Base-by-base conservation (phyloP, 2,113 vertebrate genomes). In the Sinosuthora webbiana region DNA sequence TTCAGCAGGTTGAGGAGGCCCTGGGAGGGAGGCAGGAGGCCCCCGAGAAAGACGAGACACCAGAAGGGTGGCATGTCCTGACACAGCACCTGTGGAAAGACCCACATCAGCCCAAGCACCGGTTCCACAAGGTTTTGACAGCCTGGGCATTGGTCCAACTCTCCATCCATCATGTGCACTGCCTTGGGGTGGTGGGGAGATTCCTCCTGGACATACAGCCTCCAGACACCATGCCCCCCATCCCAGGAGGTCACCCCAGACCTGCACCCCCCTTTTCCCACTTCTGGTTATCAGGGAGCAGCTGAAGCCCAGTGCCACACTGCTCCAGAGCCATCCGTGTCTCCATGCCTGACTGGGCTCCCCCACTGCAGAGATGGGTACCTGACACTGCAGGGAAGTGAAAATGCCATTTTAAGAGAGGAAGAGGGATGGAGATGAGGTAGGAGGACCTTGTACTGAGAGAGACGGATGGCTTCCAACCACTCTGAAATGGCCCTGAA, bases 11-110 rank as follows among this genome's bases (percentile, higher is more conserved):
- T 74, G 33, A 91, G 45, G 16, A 95, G 22, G 19, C 91, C 70
- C 21, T 95, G 89, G 24, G 76, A 82, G 17, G 27, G 16, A 22
- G 87, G 42, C 57, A 97, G 78, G 33, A 97, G 69, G 20, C 23
- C 37, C 31, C 70, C 93, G 0, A 95, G n/a, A n/a, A 96, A n/a
- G 47, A 86, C 0, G 5, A 96, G 22, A 31, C 39, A 71, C 63
- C 82, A 95, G 22, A 75, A 76, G 23, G 2, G 17, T 49, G 60
- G 9, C 93, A 95, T 94, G 35, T 88, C 37, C 57, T 63, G 42
- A 44, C 41, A 49, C 20, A 15, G 47, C 25, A 90, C 59, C 93
- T 96, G 82, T 9, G 9, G 64, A 81, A 92, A 91, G 64, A 95
- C 23, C 7, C 30, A 20, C 22, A 41, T 77, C 70, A 74, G 33